Conservation (phyloP, 1,140 invertebrate genomes). For the Drosophila yakuba region DNA sequence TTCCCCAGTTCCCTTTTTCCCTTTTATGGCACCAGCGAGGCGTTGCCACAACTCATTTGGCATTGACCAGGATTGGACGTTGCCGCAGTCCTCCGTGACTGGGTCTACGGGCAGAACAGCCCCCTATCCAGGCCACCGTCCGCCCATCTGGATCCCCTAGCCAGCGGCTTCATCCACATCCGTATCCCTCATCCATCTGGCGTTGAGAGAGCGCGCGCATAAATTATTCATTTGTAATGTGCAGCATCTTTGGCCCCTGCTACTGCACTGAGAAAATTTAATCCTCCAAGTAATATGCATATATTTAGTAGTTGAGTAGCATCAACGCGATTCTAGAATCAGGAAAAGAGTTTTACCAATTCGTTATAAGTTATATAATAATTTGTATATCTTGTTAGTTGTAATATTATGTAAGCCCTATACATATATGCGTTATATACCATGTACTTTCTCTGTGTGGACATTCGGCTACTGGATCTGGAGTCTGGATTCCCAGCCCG, state of each 20-base stretch:
- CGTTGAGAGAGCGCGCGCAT: slow-evolving; percentile 67
- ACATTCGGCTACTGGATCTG: not conserved
- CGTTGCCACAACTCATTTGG: slow-evolving; percentile 78
- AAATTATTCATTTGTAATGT: slow-evolving; percentile 82
- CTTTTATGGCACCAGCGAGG: slow-evolving; percentile 74
- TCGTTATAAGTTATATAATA: no score
- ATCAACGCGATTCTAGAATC: no score
- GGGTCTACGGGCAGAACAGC: slow-evolving; percentile 36
- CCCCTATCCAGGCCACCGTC: slow-evolving; percentile 8
- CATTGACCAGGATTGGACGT: slow-evolving; percentile 62
- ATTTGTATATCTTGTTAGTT: no score
- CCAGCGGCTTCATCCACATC: slow-evolving; percentile 31
- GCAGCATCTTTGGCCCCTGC: slow-evolving; percentile 50
- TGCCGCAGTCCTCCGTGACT: slow-evolving; percentile 51
- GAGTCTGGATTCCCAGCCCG: slow-evolving; percentile 22
- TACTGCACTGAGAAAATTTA: slow-evolving; percentile 1
- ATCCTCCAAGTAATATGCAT: no score
- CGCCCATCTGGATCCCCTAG: slow-evolving; percentile 26
- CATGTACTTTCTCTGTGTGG: not conserved
- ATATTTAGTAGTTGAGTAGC: no score
- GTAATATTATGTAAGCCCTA: no score
- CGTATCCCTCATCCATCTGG: slow-evolving; percentile 67
- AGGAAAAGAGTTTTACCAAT: no score
- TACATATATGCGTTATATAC: no score
- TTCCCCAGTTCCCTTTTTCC: slow-evolving; percentile 16